These are phyloP conservation scores for Athalia rosae DNA, from an alignment of 2,888 invertebrate genomes.

Conservation along the genomic window DNA sequence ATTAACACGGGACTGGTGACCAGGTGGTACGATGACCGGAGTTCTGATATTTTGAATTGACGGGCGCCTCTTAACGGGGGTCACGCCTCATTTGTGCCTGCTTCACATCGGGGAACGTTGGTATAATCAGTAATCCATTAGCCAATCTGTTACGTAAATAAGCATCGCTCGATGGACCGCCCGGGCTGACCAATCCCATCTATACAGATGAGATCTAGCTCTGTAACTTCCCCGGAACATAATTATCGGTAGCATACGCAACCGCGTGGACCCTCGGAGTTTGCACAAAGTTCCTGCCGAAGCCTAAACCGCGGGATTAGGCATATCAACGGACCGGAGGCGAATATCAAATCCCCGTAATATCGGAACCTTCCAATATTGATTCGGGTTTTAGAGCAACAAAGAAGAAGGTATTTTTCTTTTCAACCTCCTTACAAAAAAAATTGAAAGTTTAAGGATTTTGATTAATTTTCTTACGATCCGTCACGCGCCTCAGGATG, in stretches of 20 bases:
- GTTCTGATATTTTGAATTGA: slow-evolving; percentile 18
- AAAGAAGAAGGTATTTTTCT: too few relatives aligned
- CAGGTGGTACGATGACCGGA: slow-evolving; percentile 35
- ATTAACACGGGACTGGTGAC: slow-evolving; percentile 35
- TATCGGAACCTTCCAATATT: too few relatives aligned
- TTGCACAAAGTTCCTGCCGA: slow-evolving; percentile 10
- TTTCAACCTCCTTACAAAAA: too few relatives aligned
- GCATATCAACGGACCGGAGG: too few relatives aligned
- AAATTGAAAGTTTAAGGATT: too few relatives aligned
- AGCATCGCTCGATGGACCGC: not conserved
- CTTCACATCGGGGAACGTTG: slow-evolving; percentile 17
- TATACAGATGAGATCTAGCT: not conserved
- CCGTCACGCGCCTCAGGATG: too few relatives aligned
- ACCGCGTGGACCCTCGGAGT: slow-evolving; percentile 9
- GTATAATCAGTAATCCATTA: slow-evolving; percentile 26
- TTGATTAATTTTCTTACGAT: too few relatives aligned
- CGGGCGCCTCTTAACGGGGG: slow-evolving; percentile 41
- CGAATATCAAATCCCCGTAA: too few relatives aligned
- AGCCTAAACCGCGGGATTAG: too few relatives aligned
- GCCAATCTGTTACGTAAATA: slow-evolving; percentile 39
- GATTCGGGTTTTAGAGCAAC: too few relatives aligned
- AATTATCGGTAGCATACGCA: slow-evolving; percentile 1
- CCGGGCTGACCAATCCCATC: slow-evolving; percentile 33
- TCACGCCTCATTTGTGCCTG: slow-evolving; percentile 29
- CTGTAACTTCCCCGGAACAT: slow-evolving; percentile 7